Percentiles rank a stretch among this genome's conserved stretches.
Evolutionary conservation across 2,113 vertebrate genomes (phyloP).

Genomic region (Phyllostomus hastatus): DNA sequence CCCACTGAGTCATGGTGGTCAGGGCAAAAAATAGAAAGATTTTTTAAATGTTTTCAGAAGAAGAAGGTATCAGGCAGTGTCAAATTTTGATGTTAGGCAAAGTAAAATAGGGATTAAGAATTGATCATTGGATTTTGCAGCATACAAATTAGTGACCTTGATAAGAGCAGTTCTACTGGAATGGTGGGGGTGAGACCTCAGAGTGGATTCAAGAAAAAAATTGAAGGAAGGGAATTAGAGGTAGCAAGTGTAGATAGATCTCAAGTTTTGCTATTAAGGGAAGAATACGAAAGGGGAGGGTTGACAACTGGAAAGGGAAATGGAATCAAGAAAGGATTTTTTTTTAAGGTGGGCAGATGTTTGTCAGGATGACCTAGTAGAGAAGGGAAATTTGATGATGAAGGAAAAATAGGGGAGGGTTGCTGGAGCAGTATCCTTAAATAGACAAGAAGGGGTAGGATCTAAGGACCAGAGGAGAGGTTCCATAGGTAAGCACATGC

Average conservation of each 20-base stretch:
- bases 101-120: background rate
- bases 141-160: background rate
- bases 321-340: background rate
- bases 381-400: background rate
- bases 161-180: background rate
- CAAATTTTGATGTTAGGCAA: background rate
- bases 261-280: background rate
- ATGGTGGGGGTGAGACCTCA: background rate
- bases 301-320: background rate
- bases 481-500: background rate
- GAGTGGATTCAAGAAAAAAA: background rate
- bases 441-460: background rate
- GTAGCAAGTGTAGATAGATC: background rate
- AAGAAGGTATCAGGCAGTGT: background rate
- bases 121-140: background rate
- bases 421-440: background rate
- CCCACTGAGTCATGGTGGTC: no score
- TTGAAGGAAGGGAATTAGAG: background rate
- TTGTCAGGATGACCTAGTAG: background rate
- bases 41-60: background rate
- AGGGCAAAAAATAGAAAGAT: no score
- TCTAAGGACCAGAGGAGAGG: background rate
- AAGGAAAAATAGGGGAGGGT: background rate
- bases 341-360: background rate
- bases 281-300: background rate